These are phyloP conservation scores for Chrysotoxum bicinctum DNA, from an alignment of 2,888 invertebrate species.

Conservation along the genomic window DNA sequence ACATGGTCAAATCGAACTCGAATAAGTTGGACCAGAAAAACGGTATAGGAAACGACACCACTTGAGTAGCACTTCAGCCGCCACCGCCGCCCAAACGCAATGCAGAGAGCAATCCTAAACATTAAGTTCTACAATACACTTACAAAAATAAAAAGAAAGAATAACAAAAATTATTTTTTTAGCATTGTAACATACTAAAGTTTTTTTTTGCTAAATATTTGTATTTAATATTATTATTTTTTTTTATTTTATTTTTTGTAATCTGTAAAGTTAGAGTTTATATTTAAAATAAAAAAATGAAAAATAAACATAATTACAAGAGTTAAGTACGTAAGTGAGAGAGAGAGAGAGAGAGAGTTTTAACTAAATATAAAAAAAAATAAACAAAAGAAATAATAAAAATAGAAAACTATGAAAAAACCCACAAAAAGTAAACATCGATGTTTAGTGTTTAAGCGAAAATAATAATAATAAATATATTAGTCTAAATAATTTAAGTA, in stretches of 20 bases:
- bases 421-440: constrained; percentile 64
- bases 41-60: constrained; percentile 80
- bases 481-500: constrained; percentile 57
- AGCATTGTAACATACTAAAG: constrained; percentile 63
- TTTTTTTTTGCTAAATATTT: constrained; percentile 39
- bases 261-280: constrained; percentile 60
- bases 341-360: background rate
- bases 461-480: constrained; percentile 3
- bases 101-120: constrained; percentile 72
- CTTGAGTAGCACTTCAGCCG: constrained; percentile 61
- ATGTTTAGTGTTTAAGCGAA: constrained; percentile 65
- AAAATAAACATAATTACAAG: background rate
- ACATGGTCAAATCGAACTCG: constrained; percentile 94
- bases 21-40: constrained; percentile 81
- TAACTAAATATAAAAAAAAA: background rate
- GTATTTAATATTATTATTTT: constrained; percentile 46
- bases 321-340: constrained; percentile 2
- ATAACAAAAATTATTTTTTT: constrained; percentile 43
- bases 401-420: constrained; percentile 32
- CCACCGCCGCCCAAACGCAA: constrained; percentile 63
- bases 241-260: constrained; percentile 34
- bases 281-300: constrained; percentile 15
- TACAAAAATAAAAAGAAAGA: constrained; percentile 19
- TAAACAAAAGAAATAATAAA: background rate
- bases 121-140: constrained; percentile 65